A percentile compares a stretch with the other conserved stretches of the same genome.
phyloP scores from a whole-genome alignment of 2,113 vertebrate species.

The Pteropus alecto region DNA sequence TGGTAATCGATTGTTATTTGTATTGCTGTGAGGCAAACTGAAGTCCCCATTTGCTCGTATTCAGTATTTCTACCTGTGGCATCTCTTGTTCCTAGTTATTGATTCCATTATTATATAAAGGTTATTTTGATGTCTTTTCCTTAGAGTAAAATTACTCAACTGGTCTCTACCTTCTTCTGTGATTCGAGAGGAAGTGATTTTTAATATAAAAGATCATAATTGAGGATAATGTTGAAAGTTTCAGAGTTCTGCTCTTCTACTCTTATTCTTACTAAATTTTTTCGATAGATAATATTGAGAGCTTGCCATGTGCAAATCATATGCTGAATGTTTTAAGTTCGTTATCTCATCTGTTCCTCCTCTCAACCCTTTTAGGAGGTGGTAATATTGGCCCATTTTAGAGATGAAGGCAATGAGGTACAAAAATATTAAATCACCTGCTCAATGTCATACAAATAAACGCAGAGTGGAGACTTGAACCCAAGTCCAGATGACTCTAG shows the following conservation, averaged over 20 bases:
- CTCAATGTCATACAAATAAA: not conserved
- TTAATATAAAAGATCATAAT: not conserved
- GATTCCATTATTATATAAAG: constrained; percentile 11
- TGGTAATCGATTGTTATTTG: constrained; percentile 29
- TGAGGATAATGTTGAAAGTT: not conserved
- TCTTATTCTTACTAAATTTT: not conserved
- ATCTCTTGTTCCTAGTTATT: not conserved
- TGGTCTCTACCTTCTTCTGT: not conserved
- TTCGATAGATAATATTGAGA: not conserved
- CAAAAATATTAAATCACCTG: not conserved
- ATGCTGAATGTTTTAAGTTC: not conserved
- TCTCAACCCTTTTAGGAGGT: not conserved
- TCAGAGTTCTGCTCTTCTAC: not conserved
- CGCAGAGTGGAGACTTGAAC: not conserved
- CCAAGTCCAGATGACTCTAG: not conserved
- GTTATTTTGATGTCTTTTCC: constrained; percentile 1
- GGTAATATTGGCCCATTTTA: not conserved
- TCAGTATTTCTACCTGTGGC: not conserved
- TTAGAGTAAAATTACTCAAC: not conserved
- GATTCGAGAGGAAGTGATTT: constrained; percentile 11
- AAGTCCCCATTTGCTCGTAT: not conserved
- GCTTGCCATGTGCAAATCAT: not conserved
- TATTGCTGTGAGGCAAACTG: not conserved
- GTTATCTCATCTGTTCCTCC: not conserved
- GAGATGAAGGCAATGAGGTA: not conserved